A percentile compares a stretch with the other conserved stretches of the same genome.
These are phyloP conservation scores for Carettochelys insculpta DNA, from an alignment of 2,113 vertebrate species.

Conservation along the genomic window DNA sequence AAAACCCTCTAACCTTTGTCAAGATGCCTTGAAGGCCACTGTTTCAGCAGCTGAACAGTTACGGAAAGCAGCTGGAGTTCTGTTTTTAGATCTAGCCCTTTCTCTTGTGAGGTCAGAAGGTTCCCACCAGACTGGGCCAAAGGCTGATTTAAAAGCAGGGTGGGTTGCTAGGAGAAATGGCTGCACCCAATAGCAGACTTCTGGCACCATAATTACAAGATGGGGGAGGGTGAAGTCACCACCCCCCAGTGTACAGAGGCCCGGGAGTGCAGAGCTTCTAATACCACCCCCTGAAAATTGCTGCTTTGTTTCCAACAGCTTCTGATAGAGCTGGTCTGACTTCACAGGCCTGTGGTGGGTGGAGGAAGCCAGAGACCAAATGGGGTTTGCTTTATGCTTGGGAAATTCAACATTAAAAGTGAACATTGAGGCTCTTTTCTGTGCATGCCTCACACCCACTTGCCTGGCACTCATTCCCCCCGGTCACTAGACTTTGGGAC, in stretches of 20 bases:
- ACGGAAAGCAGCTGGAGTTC: neutral
- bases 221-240: neutral
- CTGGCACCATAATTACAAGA: neutral
- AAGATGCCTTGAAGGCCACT: neutral
- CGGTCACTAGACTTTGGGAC: fast-evolving
- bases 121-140: neutral
- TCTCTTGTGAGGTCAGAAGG: neutral
- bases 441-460: neutral
- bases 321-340: neutral
- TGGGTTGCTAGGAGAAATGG: neutral
- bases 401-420: neutral
- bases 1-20: neutral
- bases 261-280: neutral
- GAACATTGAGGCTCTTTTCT: neutral
- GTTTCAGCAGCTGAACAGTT: neutral
- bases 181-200: fast-evolving
- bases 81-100: neutral
- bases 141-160: neutral
- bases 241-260: fast-evolving
- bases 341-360: neutral
- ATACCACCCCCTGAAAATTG: neutral
- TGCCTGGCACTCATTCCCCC: fast-evolving
- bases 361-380: neutral
- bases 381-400: neutral
- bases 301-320: neutral